Percentiles rank a stretch among this genome's conserved stretches.
Evolutionary conservation across 2,797 vertebrate species (phyloP).

Genomic region (Macrochelys suwanniensis): DNA sequence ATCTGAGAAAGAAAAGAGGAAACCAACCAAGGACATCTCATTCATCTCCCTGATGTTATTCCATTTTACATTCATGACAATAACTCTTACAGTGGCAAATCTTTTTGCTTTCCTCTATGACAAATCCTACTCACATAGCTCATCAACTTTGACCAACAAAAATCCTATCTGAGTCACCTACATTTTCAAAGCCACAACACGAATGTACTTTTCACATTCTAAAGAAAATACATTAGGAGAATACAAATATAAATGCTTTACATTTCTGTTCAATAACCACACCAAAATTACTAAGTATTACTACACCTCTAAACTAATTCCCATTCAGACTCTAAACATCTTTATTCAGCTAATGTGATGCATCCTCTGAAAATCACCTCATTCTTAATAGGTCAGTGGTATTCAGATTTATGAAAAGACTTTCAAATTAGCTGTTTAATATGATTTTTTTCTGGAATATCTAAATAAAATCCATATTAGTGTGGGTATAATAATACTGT

Average conservation of each 20-base stretch:
- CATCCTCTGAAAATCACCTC: conserved; percentile 17
- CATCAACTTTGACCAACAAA: neutral
- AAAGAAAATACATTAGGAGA: conserved; percentile 13
- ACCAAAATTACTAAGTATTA: conserved; percentile 2
- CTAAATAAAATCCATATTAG: conserved; percentile 56
- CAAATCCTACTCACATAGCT: conserved; percentile 20
- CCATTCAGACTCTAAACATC: conserved; percentile 1
- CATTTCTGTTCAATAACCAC: neutral
- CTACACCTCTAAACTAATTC: neutral
- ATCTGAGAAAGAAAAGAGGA: conserved; percentile 21
- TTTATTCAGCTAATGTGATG: conserved; percentile 36
- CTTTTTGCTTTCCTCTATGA: neutral
- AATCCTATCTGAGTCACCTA: conserved; percentile 2
- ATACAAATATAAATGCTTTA: conserved; percentile 24
- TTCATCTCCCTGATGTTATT: neutral
- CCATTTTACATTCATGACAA: neutral
- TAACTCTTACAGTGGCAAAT: neutral
- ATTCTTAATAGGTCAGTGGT: conserved; percentile 9
- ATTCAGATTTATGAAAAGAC: conserved; percentile 37
- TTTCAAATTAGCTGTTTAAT: conserved; percentile 40
- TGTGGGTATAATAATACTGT: neutral
- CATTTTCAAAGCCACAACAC: conserved; percentile 25
- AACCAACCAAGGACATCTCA: neutral
- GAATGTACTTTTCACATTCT: conserved; percentile 16
- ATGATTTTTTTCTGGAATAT: conserved; percentile 31